phyloP scores from a whole-genome alignment of 1,140 invertebrate species.

The Penaeus indicus region DNA sequence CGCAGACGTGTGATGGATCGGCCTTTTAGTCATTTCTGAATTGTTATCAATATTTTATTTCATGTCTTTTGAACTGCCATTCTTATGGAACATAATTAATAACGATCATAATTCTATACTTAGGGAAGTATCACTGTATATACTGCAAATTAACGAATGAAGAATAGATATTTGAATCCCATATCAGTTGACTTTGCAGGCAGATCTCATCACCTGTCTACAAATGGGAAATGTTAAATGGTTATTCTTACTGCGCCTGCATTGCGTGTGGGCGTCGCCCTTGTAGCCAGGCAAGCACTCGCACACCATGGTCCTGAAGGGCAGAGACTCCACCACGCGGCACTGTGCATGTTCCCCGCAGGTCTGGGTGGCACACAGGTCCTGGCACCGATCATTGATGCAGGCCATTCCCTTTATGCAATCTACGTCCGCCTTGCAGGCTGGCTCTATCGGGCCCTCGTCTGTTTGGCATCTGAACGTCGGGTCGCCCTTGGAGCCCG shows the following conservation, averaged over 20 bases:
- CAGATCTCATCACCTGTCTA: neutral
- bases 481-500: constrained; percentile 73
- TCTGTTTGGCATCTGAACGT: constrained; percentile 76
- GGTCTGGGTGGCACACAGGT: constrained; percentile 67
- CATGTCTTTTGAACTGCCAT: too few relatives aligned
- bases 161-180: too few relatives aligned
- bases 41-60: too few relatives aligned
- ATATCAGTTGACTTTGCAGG: too few relatives aligned
- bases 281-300: constrained; percentile 83
- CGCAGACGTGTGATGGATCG: too few relatives aligned
- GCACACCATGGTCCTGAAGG: constrained; percentile 89
- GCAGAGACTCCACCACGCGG: constrained; percentile 83
- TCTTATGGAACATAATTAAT: too few relatives aligned
- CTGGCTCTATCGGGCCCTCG: constrained; percentile 73
- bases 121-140: too few relatives aligned
- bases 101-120: too few relatives aligned
- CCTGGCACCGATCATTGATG: constrained; percentile 67
- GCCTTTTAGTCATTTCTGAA: too few relatives aligned
- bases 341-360: constrained; percentile 71
- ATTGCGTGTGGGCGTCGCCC: constrained; percentile 79
- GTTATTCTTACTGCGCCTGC: constrained; percentile 78
- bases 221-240: neutral
- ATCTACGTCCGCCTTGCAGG: constrained; percentile 68
- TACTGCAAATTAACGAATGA: too few relatives aligned
- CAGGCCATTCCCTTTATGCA: constrained; percentile 69